Percentiles rank a stretch among this genome's conserved stretches.
phyloP scores from a whole-genome alignment of 2,113 vertebrate genomes.

The Phalacrocorax carbo region DNA sequence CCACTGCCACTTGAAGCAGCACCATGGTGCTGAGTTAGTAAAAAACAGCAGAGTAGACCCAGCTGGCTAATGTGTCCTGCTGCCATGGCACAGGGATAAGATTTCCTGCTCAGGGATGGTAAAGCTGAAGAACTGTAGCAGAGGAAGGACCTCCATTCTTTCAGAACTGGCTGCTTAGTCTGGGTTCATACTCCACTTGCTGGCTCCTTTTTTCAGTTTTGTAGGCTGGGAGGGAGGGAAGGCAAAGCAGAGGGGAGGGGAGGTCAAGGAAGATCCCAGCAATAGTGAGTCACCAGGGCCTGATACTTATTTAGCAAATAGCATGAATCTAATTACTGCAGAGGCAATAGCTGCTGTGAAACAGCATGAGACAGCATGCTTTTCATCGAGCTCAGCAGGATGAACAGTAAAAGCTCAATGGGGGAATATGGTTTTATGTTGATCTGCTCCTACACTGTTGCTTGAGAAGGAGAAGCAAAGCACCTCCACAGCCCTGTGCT shows the following conservation, averaged over 20 bases:
- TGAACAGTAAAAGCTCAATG: background rate
- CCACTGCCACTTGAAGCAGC: background rate
- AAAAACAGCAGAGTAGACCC: background rate
- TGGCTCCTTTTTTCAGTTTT: background rate
- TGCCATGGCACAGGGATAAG: background rate
- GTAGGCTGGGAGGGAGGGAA: background rate
- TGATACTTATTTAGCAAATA: slow-evolving; percentile 33
- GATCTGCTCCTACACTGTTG: background rate
- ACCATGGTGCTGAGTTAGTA: background rate
- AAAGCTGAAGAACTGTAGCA: background rate
- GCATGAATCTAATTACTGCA: background rate
- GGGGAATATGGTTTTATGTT: background rate
- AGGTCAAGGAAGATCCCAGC: background rate
- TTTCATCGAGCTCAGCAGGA: slow-evolving; percentile 11
- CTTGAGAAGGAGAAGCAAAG: background rate
- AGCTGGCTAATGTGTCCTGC: background rate
- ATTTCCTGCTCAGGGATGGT: background rate
- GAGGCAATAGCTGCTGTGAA: slow-evolving; percentile 23
- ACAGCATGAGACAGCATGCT: background rate
- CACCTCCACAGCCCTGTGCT: background rate
- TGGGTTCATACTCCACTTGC: background rate
- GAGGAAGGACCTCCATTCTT: background rate
- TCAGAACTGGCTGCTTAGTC: background rate
- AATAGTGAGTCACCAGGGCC: background rate
- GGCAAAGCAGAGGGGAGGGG: background rate